A percentile compares a stretch with the other conserved stretches of the same genome.
Evolutionary conservation across 2,888 invertebrate species (phyloP).

Genomic region (Tetrapedia diversipes): DNA sequence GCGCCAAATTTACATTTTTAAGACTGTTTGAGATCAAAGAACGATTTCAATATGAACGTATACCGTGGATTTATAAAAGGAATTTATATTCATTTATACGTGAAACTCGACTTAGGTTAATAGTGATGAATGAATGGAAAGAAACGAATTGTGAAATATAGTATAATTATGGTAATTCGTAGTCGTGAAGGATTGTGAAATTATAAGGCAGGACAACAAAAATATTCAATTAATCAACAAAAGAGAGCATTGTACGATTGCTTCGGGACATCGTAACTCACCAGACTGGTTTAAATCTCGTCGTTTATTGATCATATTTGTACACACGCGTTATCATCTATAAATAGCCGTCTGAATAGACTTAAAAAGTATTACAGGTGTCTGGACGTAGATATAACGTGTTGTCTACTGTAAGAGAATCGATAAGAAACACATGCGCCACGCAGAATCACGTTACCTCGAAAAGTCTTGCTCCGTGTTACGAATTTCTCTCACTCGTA

Average conservation of each 20-base stretch:
- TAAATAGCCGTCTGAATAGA: not conserved
- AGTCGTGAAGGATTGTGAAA: too few species aligned
- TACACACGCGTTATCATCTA: not conserved
- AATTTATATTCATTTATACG: not conserved
- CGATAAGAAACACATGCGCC: not conserved
- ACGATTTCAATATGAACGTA: not conserved
- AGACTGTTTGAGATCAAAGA: not conserved
- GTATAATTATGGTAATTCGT: too few species aligned
- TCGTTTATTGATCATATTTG: constrained; percentile 1
- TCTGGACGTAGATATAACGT: constrained; percentile 4
- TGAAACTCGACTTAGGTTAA: not conserved
- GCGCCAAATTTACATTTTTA: not conserved
- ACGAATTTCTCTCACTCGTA: too few species aligned
- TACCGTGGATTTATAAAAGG: not conserved
- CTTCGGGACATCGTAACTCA: not conserved
- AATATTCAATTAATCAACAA: not conserved
- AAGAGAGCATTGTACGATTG: not conserved
- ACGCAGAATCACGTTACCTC: not conserved
- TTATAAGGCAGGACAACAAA: too few species aligned
- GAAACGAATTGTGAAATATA: not conserved
- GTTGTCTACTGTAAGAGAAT: constrained; percentile 3
- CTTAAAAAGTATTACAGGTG: constrained; percentile 1
- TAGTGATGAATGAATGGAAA: not conserved
- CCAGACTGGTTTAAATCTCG: not conserved
- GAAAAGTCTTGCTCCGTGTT: not conserved